phyloP scores from a whole-genome alignment of 2,113 vertebrate genomes.

The Saguinus midas region DNA sequence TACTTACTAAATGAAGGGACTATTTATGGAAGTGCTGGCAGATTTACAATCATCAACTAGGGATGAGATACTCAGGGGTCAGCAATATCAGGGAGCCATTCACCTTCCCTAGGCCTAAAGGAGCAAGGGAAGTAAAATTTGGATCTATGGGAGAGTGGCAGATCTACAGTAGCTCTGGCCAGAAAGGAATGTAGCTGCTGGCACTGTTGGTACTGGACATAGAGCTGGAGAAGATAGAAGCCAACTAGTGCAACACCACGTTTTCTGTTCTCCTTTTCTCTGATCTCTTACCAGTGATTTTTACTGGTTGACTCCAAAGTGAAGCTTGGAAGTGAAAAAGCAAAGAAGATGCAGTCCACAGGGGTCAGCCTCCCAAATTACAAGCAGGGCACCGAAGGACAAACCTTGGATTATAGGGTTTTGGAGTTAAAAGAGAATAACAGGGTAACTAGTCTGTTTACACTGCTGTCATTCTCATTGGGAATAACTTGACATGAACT shows the following conservation, averaged over 20 bases:
- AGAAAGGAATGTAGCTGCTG: rapidly evolving
- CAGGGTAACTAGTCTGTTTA: neutral
- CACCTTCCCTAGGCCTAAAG: neutral
- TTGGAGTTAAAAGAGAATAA: neutral
- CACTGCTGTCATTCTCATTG: neutral
- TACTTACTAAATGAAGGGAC: neutral
- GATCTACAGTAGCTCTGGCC: no score
- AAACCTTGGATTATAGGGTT: neutral
- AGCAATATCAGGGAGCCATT: neutral
- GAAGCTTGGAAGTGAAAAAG: neutral
- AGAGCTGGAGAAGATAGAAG: rapidly evolving
- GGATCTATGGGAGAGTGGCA: neutral
- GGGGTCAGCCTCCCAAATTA: neutral
- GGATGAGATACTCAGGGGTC: neutral
- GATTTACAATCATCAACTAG: neutral
- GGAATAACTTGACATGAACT: neutral
- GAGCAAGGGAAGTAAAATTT: neutral
- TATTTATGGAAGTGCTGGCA: neutral
- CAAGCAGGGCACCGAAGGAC: neutral
- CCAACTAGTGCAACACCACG: no score
- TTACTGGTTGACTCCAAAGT: neutral
- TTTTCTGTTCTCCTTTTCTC: neutral
- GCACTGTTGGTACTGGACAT: no score
- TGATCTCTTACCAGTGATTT: neutral
- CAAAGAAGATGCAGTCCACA: neutral